A percentile compares a stretch with the other conserved stretches of the same genome.
These are phyloP conservation scores for Peromyscus polionotus DNA, from an alignment of 2,113 vertebrate species.

Conservation along the genomic window DNA sequence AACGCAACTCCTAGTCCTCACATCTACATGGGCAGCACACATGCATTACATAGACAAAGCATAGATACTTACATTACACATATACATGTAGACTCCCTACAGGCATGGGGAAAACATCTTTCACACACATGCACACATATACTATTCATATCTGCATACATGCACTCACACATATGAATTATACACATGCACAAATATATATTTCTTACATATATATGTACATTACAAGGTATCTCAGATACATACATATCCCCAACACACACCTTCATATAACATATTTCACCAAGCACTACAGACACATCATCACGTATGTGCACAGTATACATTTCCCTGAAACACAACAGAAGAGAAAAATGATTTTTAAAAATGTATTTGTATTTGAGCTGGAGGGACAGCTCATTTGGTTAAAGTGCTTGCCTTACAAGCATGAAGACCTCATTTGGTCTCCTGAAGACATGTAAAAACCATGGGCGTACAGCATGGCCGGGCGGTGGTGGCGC, in stretches of 20 bases:
- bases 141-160: not conserved
- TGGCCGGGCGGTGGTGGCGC: no score
- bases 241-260: not conserved
- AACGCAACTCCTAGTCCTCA: no score
- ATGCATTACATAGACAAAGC: fast-evolving
- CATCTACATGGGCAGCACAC: no score
- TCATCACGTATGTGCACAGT: not conserved
- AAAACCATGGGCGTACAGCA: not conserved
- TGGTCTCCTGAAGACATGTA: not conserved
- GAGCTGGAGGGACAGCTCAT: not conserved
- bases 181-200: not conserved
- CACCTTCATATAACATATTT: not conserved
- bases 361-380: not conserved
- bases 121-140: not conserved
- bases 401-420: not conserved
- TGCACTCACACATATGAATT: no score
- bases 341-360: not conserved
- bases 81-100: not conserved
- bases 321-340: not conserved
- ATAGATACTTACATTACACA: not conserved
- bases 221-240: not conserved
- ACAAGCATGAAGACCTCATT: not conserved
- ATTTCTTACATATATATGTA: not conserved
- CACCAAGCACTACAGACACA: no score
- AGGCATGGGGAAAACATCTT: not conserved